Evolutionary conservation across 1,140 invertebrate genomes (phyloP), one percentile per base, ranked within the genome.

Genomic region (Ostrea denselamellosa): DNA sequence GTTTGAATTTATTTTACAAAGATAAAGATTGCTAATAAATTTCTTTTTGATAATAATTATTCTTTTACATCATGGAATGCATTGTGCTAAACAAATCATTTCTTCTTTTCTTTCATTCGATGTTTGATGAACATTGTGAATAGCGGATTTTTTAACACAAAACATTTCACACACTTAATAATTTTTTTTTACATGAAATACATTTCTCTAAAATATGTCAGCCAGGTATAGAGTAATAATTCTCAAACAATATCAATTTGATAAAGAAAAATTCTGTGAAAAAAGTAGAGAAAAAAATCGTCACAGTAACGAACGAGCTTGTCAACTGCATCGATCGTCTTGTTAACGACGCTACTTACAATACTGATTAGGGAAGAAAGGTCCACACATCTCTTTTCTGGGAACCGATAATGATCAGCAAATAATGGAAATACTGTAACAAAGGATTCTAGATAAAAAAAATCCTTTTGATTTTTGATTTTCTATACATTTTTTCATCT

Each of bases 311-410:
- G 22, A 14, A 77, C 9, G 25, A 25, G 25, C 25, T 77, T 77
- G 34, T 77, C 25, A 14, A 25, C 8, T 12, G 68, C 68, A 77
- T 77, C 68, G 68, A 77, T 77, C 68, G 68, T 8, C 12, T 77
- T 77, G 25, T 25, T 77, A 77, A 77, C 68, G 68, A 77, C 34
- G 68, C 68, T 25, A 77, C 22, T 77, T 77, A 77, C 28, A 25
- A 2, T 14, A 34, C 25, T 25, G 22, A 77, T 12, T 77, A 77
- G 28, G 9, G 68, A 34, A 34, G 25, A 25, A 77, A 77, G 25
- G 9, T 28, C 19, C 7, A 77, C 22, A 77, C 68, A 28, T 77
- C 58, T 12, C 56, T 34, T 25, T 71, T 71, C 68, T n/a, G 9
- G n/a, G 58, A 17, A 77, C 28, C 68, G 25, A 28, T 77, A 77